Evolutionary conservation across 2,113 vertebrate genomes (phyloP).

Genomic region (Meriones unguiculatus): DNA sequence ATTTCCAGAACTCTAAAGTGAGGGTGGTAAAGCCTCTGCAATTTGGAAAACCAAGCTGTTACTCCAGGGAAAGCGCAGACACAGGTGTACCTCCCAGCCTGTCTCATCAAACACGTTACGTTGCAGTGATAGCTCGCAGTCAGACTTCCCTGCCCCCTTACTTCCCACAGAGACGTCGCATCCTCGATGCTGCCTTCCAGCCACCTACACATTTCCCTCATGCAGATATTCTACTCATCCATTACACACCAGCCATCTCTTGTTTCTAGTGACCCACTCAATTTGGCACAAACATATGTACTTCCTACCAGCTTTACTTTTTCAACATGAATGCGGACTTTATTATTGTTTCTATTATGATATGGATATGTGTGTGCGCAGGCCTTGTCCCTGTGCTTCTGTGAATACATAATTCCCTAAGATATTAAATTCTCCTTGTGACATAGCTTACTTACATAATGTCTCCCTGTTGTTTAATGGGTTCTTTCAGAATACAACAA

Average conservation of each 20-base stretch:
- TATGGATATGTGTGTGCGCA: neutral
- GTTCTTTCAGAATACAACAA: neutral
- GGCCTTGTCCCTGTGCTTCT: neutral
- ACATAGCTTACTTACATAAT: neutral
- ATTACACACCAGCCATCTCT: neutral
- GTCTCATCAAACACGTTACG: neutral
- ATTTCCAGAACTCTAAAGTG: conserved; percentile 18
- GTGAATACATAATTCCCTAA: neutral
- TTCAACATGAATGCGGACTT: neutral
- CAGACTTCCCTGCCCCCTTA: neutral
- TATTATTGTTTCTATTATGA: neutral
- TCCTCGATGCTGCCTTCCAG: neutral
- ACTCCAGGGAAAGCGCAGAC: neutral
- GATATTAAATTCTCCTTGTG: neutral
- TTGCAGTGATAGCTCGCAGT: neutral
- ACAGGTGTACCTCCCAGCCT: neutral
- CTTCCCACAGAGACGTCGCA: neutral
- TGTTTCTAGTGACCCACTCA: neutral
- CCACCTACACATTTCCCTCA: neutral
- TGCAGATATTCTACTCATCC: neutral
- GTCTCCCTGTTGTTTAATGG: neutral
- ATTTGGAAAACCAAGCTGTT: conserved; percentile 40
- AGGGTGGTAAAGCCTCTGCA: neutral
- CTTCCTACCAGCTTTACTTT: neutral
- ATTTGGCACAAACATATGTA: neutral